Conservation (phyloP, 64 coral and sea anemone species). For the Porites lutea region DNA sequence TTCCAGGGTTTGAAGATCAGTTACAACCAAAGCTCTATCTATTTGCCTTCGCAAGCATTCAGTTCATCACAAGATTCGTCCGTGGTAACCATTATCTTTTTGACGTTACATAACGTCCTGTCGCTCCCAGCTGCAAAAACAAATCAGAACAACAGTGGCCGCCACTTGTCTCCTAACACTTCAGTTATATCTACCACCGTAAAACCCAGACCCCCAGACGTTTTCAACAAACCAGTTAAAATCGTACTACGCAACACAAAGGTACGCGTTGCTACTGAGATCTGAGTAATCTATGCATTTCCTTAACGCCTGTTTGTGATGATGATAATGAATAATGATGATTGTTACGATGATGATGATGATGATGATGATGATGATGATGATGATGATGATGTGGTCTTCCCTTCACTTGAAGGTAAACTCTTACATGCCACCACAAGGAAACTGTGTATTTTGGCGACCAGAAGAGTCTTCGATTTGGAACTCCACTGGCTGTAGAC, state of each 20-base stretch:
- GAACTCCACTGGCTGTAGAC: slow-evolving; percentile 18
- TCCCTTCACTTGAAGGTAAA: no score
- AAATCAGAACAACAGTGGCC: neutral
- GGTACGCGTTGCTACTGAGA: neutral
- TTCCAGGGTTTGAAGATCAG: neutral
- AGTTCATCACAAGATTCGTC: neutral
- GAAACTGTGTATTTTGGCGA: slow-evolving; percentile 29
- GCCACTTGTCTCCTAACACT: neutral
- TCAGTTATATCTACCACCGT: no score
- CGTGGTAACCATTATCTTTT: neutral
- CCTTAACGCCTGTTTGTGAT: no score
- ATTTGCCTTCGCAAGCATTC: neutral
- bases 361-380: no score
- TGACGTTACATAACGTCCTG: slow-evolving; percentile 15
- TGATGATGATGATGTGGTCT: no score
- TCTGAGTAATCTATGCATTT: no score
- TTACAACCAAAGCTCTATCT: neutral
- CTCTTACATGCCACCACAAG: neutral
- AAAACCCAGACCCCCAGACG: neutral
- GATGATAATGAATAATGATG: no score
- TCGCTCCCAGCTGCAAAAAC: neutral
- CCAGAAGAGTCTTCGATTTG: slow-evolving; percentile 8
- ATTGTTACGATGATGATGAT: no score
- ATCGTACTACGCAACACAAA: neutral
- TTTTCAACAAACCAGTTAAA: slow-evolving; percentile 1